These are phyloP conservation scores for Argynnis bischoffii DNA, from an alignment of 2,888 invertebrate genomes.

Conservation along the genomic window DNA sequence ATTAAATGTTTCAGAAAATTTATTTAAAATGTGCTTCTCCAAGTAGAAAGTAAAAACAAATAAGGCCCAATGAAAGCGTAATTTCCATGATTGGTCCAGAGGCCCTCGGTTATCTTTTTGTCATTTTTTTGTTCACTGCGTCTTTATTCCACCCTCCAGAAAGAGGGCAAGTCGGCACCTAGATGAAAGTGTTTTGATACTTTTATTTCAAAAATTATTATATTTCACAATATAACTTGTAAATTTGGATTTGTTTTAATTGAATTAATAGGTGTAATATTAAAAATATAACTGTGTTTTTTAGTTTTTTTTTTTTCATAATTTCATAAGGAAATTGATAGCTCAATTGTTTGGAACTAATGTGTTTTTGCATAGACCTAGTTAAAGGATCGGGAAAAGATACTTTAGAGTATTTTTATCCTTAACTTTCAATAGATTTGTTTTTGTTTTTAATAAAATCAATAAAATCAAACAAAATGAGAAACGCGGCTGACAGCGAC, in stretches of 20 bases:
- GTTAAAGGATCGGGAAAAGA: too few relatives aligned
- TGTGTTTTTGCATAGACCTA: too few relatives aligned
- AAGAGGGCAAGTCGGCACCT: conserved; percentile 61
- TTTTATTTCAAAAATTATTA: conserved; percentile 41
- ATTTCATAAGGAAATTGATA: too few relatives aligned
- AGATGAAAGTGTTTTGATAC: conserved; percentile 53
- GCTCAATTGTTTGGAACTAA: too few relatives aligned
- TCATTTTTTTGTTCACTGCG: conserved; percentile 67
- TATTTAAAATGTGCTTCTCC: conserved; percentile 15
- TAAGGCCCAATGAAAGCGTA: conserved; percentile 47
- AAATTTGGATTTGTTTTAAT: not conserved
- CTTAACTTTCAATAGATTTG: not conserved
- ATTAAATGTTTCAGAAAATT: conserved; percentile 5
- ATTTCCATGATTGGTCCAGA: conserved; percentile 75
- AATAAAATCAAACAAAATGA: not conserved
- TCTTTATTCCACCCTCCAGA: conserved; percentile 76
- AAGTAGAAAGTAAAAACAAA: conserved; percentile 31
- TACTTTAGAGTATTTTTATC: too few relatives aligned
- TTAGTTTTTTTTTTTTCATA: too few relatives aligned
- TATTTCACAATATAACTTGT: not conserved
- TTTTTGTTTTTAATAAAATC: not conserved
- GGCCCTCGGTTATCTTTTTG: conserved; percentile 64
- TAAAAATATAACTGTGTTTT: too few relatives aligned
- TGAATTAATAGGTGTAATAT: not conserved
- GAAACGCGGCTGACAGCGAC: conserved; percentile 2